Evolutionary conservation across 2,797 vertebrate species (phyloP).

Genomic region (Spinus olivaceus): DNA sequence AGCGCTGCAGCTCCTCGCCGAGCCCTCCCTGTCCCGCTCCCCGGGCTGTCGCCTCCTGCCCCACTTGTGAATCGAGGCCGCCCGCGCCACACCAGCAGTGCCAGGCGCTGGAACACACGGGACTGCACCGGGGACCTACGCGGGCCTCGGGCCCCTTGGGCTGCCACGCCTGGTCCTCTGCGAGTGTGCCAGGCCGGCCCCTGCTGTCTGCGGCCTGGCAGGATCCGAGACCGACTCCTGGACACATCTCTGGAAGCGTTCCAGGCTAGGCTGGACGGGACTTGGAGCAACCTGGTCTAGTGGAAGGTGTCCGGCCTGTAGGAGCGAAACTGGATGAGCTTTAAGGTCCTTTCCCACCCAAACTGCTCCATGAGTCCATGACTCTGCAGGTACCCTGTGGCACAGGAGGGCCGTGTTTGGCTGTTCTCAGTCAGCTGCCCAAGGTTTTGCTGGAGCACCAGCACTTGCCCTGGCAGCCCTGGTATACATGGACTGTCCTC

Average conservation of each 20-base stretch:
- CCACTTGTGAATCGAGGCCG: not conserved
- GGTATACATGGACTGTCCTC: accelerated
- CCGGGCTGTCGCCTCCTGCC: not conserved
- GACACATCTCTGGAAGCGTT: not conserved
- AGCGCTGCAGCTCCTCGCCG: not conserved
- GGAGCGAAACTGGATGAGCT: not conserved
- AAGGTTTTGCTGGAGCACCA: not conserved
- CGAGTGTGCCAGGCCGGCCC: not conserved
- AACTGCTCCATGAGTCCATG: not conserved
- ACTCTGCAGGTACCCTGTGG: not conserved
- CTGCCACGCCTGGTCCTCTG: not conserved
- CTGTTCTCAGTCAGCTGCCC: not conserved
- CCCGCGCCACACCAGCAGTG: accelerated
- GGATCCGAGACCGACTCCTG: accelerated
- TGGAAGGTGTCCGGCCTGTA: not conserved
- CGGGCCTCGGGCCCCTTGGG: not conserved
- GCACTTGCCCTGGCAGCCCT: not conserved
- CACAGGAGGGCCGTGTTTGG: too few species aligned
- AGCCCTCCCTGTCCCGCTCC: not conserved
- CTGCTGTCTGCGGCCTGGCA: not conserved
- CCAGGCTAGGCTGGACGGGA: not conserved
- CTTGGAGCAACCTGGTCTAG: not conserved
- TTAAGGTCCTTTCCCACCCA: not conserved
- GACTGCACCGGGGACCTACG: not conserved
- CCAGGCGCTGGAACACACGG: not conserved